phyloP scores from a whole-genome alignment of 1,140 invertebrate genomes.

The Macrostomum lignano region DNA sequence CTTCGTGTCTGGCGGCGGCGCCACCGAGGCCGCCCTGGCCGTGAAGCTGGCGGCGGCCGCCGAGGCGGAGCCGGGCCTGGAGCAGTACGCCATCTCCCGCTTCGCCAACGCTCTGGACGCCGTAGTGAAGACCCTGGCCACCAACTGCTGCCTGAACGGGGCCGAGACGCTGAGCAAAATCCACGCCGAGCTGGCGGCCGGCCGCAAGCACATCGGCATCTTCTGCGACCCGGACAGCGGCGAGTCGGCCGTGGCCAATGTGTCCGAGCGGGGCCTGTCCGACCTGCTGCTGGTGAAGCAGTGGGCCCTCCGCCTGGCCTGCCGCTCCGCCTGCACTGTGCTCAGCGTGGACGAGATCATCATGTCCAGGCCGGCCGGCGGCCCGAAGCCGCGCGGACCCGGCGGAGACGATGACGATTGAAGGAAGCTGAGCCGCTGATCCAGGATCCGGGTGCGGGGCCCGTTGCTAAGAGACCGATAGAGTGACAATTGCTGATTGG shows the following conservation, averaged over 20 bases:
- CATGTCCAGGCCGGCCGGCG: slow-evolving; percentile 82
- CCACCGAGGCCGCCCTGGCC: slow-evolving; percentile 70
- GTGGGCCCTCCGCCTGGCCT: slow-evolving; percentile 80
- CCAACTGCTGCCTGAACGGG: no score
- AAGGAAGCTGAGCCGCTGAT: no score
- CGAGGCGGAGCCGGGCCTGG: slow-evolving; percentile 53
- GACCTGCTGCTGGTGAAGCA: slow-evolving; percentile 51
- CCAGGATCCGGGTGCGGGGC: no score
- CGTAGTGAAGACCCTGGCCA: slow-evolving; percentile 64
- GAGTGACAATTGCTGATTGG: no score
- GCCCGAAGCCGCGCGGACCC: slow-evolving; percentile 46
- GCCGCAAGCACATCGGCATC: no score
- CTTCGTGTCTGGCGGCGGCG: slow-evolving; percentile 69
- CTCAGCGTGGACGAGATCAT: slow-evolving; percentile 93
- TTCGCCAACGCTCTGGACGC: slow-evolving; percentile 65
- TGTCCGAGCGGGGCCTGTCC: slow-evolving; percentile 33
- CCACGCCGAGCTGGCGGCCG: no score
- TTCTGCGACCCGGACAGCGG: no score
- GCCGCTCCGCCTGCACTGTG: slow-evolving; percentile 62
- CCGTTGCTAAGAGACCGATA: no score
- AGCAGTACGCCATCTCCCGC: slow-evolving; percentile 82
- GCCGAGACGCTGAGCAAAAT: no score
- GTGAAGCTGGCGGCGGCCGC: slow-evolving; percentile 21
- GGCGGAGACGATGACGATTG: slow-evolving; percentile 3
- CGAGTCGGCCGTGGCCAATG: slow-evolving; percentile 39